Evolutionary conservation across 2,888 invertebrate species (phyloP).

Genomic region (Diloba caeruleocephala): DNA sequence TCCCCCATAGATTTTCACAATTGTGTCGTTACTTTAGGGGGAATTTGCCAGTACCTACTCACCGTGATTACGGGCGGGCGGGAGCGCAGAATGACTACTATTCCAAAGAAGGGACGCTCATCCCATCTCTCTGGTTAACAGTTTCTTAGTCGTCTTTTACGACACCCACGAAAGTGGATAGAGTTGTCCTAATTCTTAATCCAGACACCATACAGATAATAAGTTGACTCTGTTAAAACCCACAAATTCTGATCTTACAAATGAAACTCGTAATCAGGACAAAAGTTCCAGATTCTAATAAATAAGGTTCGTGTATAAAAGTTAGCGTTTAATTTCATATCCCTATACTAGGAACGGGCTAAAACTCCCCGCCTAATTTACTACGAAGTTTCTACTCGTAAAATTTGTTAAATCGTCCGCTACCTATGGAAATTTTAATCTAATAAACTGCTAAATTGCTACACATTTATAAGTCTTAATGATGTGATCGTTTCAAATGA

Average conservation of each 20-base stretch:
- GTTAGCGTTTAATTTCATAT: slow-evolving; percentile 47
- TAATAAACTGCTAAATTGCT: slow-evolving; percentile 26
- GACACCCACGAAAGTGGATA: no score
- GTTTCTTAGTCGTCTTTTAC: no score
- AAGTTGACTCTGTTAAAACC: slow-evolving; percentile 1
- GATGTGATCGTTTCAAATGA: slow-evolving; percentile 18
- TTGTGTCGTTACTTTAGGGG: no score
- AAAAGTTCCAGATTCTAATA: slow-evolving; percentile 45
- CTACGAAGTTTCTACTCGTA: slow-evolving; percentile 43
- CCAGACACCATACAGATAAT: no score
- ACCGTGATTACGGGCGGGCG: no score
- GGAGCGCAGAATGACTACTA: no score
- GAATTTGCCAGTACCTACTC: no score
- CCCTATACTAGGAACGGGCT: slow-evolving; percentile 28
- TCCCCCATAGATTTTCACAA: no score
- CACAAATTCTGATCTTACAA: slow-evolving; percentile 18
- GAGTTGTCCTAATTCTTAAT: no score
- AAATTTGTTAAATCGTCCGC: slow-evolving; percentile 46
- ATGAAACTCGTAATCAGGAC: slow-evolving; percentile 39
- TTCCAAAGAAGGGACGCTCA: no score
- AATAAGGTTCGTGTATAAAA: slow-evolving; percentile 49
- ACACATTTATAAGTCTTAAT: slow-evolving; percentile 30
- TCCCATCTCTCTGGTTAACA: no score
- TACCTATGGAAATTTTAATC: slow-evolving; percentile 41
- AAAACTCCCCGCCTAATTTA: slow-evolving; percentile 42